Conservation (phyloP, 2,888 invertebrate genomes). For the Chaetogeoica ovagalla region DNA sequence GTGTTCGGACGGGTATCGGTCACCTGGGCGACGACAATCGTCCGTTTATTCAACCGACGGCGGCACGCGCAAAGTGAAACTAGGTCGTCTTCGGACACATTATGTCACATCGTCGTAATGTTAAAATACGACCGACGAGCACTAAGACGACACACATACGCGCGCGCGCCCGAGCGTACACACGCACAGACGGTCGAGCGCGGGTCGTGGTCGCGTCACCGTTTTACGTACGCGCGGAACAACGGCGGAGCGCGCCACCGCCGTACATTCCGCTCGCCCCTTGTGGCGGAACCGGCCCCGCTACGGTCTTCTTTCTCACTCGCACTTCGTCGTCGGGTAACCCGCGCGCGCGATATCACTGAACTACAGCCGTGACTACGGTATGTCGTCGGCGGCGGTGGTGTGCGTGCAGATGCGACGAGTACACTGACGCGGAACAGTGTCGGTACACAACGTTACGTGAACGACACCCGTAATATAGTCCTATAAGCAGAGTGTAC, state of each 20-base stretch:
- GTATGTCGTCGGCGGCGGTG: too few relatives aligned
- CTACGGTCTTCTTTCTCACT: too few relatives aligned
- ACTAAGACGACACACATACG: neutral
- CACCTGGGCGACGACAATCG: constrained; percentile 42
- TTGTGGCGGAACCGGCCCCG: too few relatives aligned
- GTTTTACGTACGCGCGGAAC: neutral
- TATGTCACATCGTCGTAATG: constrained; percentile 23
- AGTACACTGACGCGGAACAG: too few relatives aligned
- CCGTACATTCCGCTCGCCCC: neutral
- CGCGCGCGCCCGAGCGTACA: neutral
- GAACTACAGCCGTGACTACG: too few relatives aligned
- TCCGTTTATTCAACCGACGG: constrained; percentile 37
- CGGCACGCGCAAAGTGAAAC: constrained; percentile 25
- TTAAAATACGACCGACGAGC: constrained; percentile 1
- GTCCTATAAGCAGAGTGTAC: too few relatives aligned
- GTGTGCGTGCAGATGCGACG: too few relatives aligned
- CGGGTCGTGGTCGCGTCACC: neutral
- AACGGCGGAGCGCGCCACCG: too few relatives aligned
- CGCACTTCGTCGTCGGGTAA: too few relatives aligned
- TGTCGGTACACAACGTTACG: too few relatives aligned
- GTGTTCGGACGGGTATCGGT: constrained; percentile 31
- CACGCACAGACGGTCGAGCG: neutral
- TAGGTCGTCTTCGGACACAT: constrained; percentile 49
- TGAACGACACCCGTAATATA: too few relatives aligned
- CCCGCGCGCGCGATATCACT: too few relatives aligned